Percentiles rank a stretch among this genome's conserved stretches.
These are phyloP conservation scores for Sphenopsis melanotis DNA, from an alignment of 2,797 vertebrate genomes.

Conservation along the genomic window DNA sequence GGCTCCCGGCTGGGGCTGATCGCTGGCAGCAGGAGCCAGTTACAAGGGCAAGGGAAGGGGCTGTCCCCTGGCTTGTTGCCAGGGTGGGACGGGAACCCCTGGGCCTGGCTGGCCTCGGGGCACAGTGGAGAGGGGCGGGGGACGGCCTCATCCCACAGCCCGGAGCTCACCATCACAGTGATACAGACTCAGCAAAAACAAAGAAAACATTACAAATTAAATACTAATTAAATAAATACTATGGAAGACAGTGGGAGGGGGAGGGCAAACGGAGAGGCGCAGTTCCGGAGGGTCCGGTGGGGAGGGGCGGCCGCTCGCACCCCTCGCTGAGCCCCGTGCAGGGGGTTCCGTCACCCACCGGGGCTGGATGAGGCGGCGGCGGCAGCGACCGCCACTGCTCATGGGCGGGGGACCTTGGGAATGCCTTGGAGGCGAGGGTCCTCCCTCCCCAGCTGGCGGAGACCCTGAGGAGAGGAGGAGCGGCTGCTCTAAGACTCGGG, in stretches of 20 bases:
- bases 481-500: conserved; percentile 51
- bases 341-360: neutral
- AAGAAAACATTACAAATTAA: conserved; percentile 81
- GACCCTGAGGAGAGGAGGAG: conserved; percentile 55
- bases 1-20: neutral
- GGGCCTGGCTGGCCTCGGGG: neutral
- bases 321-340: neutral
- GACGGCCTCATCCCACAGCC: neutral
- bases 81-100: neutral
- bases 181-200: conserved; percentile 77
- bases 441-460: conserved; percentile 30
- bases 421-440: conserved; percentile 42
- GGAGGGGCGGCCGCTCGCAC: neutral
- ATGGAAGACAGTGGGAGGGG: conserved; percentile 72
- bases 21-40: neutral
- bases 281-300: conserved; percentile 53
- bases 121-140: conserved; percentile 4
- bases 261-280: conserved; percentile 60
- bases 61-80: neutral
- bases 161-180: conserved; percentile 75
- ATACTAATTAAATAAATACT: conserved; percentile 85
- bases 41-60: neutral
- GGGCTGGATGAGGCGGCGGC: neutral
- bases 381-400: neutral
- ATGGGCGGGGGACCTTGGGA: neutral